Evolutionary conservation across 2,888 invertebrate species (phyloP).

Genomic region (Dexiosoma caninum): DNA sequence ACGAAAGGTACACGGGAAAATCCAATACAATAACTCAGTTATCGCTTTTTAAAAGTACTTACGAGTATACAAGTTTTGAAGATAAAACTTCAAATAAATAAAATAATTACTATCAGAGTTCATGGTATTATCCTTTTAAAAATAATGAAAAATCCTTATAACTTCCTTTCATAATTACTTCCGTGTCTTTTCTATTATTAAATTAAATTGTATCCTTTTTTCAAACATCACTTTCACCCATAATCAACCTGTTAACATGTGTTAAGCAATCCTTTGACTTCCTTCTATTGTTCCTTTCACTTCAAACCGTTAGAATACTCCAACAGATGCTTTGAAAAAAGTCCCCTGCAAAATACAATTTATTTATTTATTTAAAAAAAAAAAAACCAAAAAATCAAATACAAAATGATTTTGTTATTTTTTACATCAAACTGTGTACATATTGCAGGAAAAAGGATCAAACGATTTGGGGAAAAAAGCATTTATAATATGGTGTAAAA

Average conservation of each 20-base stretch:
- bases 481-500: constrained; percentile 55
- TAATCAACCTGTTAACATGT: constrained; percentile 57
- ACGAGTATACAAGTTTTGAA: too few species aligned
- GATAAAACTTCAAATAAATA: too few species aligned
- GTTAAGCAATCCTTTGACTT: constrained; percentile 52
- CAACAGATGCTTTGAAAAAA: constrained; percentile 43
- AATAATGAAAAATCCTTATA: neutral
- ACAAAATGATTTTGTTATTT: constrained; percentile 14
- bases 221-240: constrained; percentile 4
- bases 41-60: too few species aligned
- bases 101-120: too few species aligned
- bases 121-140: neutral
- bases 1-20: too few species aligned
- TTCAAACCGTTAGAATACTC: constrained; percentile 16
- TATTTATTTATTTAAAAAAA: neutral
- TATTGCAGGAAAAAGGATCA: constrained; percentile 51
- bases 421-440: constrained; percentile 42
- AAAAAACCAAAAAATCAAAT: constrained; percentile 6
- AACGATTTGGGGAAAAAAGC: neutral
- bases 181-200: neutral
- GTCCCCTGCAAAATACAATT: neutral
- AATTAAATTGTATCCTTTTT: constrained; percentile 1
- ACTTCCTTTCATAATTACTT: constrained; percentile 14
- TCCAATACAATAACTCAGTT: too few species aligned
- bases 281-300: neutral